Evolutionary conservation across 2,888 invertebrate species (phyloP).

Genomic region (Polydrusus cervinus): DNA sequence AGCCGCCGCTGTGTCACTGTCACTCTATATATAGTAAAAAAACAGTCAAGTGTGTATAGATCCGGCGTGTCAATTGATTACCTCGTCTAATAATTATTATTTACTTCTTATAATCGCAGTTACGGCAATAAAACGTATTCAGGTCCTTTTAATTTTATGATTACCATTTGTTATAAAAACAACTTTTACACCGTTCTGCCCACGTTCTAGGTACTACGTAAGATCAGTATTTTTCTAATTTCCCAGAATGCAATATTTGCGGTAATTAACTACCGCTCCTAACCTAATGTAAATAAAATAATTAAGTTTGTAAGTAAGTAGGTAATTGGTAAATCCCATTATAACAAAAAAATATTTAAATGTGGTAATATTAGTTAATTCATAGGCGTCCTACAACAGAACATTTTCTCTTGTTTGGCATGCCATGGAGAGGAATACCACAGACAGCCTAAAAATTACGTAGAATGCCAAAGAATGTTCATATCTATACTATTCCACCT

Average conservation of each 20-base stretch:
- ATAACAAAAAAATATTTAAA: conserved; percentile 32
- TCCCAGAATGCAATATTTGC: conserved; percentile 36
- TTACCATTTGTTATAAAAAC: conserved; percentile 18
- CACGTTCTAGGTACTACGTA: conserved; percentile 25
- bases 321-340: conserved; percentile 50
- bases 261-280: conserved; percentile 48
- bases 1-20: too few species aligned
- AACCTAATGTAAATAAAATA: conserved; percentile 43
- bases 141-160: conserved; percentile 19
- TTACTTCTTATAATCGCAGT: not conserved
- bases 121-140: conserved; percentile 11
- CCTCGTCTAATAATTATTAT: too few species aligned
- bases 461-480: too few species aligned
- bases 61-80: too few species aligned
- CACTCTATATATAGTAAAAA: too few species aligned
- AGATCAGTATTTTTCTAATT: conserved; percentile 34
- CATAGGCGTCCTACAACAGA: conserved; percentile 17
- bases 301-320: conserved; percentile 38
- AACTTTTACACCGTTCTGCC: not conserved
- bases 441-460: too few species aligned
- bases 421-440: too few species aligned
- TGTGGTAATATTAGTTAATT: conserved; percentile 12
- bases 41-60: too few species aligned
- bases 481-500: too few species aligned
- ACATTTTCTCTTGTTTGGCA: too few species aligned